Evolutionary conservation across 64 coral and sea anemone species (phyloP).

Genomic region (Orbicella faveolata): DNA sequence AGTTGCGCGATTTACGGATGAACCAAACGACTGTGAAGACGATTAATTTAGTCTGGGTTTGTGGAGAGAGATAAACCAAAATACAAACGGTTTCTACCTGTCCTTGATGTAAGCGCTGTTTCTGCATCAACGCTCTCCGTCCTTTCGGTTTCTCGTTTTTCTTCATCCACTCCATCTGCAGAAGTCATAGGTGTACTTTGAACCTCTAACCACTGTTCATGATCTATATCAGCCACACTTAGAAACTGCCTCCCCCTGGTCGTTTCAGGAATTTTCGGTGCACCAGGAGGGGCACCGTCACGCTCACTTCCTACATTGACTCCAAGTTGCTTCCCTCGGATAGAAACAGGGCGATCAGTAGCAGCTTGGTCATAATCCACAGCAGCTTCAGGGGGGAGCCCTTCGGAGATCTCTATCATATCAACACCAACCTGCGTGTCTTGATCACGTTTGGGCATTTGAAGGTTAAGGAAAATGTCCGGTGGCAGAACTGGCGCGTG

Average conservation of each 20-base stretch:
- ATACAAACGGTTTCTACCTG: neutral
- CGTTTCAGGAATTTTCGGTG: neutral
- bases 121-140: neutral
- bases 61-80: neutral
- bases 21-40: too few species aligned
- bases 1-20: too few species aligned
- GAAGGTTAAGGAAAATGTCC: constrained; percentile 76
- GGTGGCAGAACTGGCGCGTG: constrained; percentile 68
- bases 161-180: neutral
- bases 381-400: neutral
- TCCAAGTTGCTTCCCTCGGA: neutral
- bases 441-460: constrained; percentile 47
- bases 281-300: neutral
- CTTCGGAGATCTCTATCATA: neutral
- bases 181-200: constrained; percentile 17
- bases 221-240: constrained; percentile 85
- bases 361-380: neutral
- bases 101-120: neutral
- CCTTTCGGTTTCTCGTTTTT: neutral
- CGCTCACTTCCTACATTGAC: neutral
- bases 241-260: constrained; percentile 61
- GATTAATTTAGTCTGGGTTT: too few species aligned
- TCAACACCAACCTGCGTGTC: neutral
- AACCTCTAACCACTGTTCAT: constrained; percentile 70
- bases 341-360: neutral